These are phyloP conservation scores for Cotesia chilonis DNA, from an alignment of 1,140 invertebrate genomes.

Conservation along the genomic window DNA sequence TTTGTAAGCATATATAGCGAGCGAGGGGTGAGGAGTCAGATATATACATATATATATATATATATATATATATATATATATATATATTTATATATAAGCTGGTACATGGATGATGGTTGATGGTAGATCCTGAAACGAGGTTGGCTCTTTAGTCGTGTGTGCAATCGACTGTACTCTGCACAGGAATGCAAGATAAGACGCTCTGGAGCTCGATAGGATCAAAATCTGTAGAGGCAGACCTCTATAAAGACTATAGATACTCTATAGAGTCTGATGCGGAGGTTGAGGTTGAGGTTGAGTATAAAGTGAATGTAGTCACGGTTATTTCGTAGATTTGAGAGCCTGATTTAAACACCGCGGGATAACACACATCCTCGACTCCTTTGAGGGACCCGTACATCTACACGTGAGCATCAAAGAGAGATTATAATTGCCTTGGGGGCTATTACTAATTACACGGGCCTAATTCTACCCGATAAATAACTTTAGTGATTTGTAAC, in stretches of 20 bases:
- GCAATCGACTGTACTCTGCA: no score
- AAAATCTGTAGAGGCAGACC: no score
- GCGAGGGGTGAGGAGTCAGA: not conserved
- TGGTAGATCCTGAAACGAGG: no score
- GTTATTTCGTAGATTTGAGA: conserved; percentile 15
- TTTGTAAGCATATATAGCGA: not conserved
- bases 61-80: not conserved
- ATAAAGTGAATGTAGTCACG: conserved; percentile 9
- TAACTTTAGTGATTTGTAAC: conserved; percentile 1
- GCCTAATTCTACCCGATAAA: conserved; percentile 10
- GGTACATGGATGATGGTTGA: not conserved
- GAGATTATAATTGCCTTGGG: conserved; percentile 15
- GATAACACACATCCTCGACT: conserved; percentile 7
- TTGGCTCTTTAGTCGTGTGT: no score
- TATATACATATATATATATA: not conserved
- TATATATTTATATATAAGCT: not conserved
- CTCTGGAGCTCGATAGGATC: no score
- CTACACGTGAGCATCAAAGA: conserved; percentile 5
- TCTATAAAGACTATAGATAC: no score
- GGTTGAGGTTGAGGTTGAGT: no score
- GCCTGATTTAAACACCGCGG: no score
- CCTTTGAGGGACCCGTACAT: conserved; percentile 18
- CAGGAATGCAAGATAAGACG: no score
- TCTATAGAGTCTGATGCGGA: no score
- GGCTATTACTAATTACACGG: conserved; percentile 29